Evolutionary conservation across 2,888 invertebrate species (phyloP), one percentile per base, ranked within the genome.

Genomic region (Cheilosia soror): DNA sequence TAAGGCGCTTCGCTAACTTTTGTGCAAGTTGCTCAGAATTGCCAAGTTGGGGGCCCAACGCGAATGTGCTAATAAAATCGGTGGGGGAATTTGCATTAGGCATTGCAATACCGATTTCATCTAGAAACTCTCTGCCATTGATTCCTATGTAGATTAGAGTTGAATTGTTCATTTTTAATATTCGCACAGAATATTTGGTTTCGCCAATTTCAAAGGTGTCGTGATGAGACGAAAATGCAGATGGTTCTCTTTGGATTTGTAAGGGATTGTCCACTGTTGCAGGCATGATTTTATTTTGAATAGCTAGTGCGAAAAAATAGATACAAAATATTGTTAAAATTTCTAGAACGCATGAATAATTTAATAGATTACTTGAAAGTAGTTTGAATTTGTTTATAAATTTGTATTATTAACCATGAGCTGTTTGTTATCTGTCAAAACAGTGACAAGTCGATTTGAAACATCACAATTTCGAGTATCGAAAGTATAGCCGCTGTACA

Each of bases 111-210:
- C 87, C 85, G 68, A 93, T 88, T 88, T 93, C 92, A 31, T 89
- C 89, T 11, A 93, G 90, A 5, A 87, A 87, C 71, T 91, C 89
- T n/a, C 90, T 88, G 15, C 89, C 89, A 27, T 88, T 89, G 42
- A 91, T 89, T 40, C 93, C 93, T 75, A 93, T 91, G 89, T 93
- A 93, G 44, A 93, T 90, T 62, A 93, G 89, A 0, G 92, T 2
- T 1, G 93, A 93, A 60, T 92, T 89, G 13, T 90, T 84, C 92
- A 93, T 92, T 89, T 93, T 92, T 5, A 93, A 88, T 15, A 93
- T 89, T 88, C 93, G 92, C 87, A 92, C 92, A 27, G 90, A 87
- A 49, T 93, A 89, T 58, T 88, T 89, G 44, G 84, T 89, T 58
- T 93, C 93, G 11, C 87, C 81, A 29, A 93, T 88, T 83, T 90